These are phyloP conservation scores for Syngnathus scovelli DNA, from an alignment of 2,113 vertebrate species.

Conservation along the genomic window DNA sequence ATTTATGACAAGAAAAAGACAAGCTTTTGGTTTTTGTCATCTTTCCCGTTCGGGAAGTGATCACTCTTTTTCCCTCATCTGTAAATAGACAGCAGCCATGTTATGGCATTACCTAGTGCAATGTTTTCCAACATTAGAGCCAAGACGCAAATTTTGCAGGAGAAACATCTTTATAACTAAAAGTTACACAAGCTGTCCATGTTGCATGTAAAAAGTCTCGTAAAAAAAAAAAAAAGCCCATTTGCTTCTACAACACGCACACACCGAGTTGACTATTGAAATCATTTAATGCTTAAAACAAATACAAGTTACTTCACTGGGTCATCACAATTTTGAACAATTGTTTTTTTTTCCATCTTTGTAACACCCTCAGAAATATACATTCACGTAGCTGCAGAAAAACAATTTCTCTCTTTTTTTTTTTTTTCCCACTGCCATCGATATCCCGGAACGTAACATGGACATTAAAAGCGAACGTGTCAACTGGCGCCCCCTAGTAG, in stretches of 20 bases:
- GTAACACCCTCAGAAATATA: conserved; percentile 74
- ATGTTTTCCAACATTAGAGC: neutral
- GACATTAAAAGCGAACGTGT: conserved; percentile 42
- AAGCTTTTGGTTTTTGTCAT: neutral
- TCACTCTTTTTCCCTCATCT: neutral
- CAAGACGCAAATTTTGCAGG: neutral
- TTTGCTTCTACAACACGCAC: neutral
- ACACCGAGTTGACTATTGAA: conserved; percentile 63
- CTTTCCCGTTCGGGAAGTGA: neutral
- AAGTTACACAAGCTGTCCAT: no score
- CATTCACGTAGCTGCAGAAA: conserved; percentile 72
- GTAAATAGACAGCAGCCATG: conserved; percentile 16
- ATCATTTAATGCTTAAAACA: conserved; percentile 76
- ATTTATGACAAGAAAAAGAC: neutral
- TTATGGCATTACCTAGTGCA: neutral
- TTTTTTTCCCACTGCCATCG: neutral
- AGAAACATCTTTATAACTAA: no score
- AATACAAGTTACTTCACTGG: conserved; percentile 76
- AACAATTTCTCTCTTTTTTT: conserved; percentile 46
- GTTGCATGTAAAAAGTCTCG: no score
- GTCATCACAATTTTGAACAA: conserved; percentile 74
- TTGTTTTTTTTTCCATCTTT: conserved; percentile 58
- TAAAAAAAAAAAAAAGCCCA: neutral
- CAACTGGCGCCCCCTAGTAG: conserved; percentile 33
- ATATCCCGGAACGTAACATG: neutral